Base-by-base conservation (phyloP, 2,888 invertebrate genomes). In the Drosophila prostipennis region DNA sequence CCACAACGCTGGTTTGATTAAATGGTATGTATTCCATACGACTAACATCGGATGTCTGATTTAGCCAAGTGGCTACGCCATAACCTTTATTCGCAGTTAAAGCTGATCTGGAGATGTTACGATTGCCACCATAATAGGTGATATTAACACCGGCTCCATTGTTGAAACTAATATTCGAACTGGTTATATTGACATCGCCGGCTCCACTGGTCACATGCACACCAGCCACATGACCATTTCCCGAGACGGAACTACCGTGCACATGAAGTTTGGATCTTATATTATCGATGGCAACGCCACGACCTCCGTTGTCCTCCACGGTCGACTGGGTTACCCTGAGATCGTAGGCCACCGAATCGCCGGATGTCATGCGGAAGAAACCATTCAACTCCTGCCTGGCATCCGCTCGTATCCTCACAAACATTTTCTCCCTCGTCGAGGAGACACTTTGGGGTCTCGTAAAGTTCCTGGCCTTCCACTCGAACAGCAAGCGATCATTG, bases 111-210 rank as follows among this genome's bases (percentile, higher is more conserved):
- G 99, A 98, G 69, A 99, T 94, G 88, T 99, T 98, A 73, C 98
- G 94, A 81, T 96, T 96, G 1, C 99, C 99, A 0, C 99, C 99
- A 3, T 97, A 96, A 70, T 97, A 97, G 0, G 98, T 98, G 11
- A 99, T 95, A 91, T 99, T 99, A 10, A 99, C 94, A 0, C 99
- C 99, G 87, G 98, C 98, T 1, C 98, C 98, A 89, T 95, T 94
- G 91, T 99, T 99, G 80, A 97, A 96, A 16, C 96, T 96, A 77
- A 99, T 96, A 82, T 95, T 94, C 75, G 98, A 97, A 81, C 96
- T 95, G 19, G 99, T 98, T 3, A 99, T 94, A 91, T 99, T 98
- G 0, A 99, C 94, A 91, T 99, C 98, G 1, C 98, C 98, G 0
- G 96, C 98, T 2, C 99, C 99, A 80, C 95, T 96, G 1, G 96